A percentile compares a stretch with the other conserved stretches of the same genome.
Conservation (phyloP, 1,140 invertebrate genomes). For the Bombyx mori region DNA sequence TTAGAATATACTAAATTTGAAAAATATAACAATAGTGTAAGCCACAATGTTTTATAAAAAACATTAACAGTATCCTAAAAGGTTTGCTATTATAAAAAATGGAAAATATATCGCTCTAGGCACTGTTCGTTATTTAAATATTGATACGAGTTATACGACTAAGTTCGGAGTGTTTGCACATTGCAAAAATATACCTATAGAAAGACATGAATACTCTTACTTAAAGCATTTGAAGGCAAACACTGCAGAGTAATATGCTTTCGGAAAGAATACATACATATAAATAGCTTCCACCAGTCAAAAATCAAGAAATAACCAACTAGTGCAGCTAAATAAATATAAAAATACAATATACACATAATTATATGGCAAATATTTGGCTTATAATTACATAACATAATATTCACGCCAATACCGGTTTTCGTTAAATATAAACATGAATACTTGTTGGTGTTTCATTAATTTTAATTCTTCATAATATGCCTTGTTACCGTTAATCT, state of each 20-base stretch:
- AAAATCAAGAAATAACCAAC: not conserved
- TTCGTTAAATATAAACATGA: no score
- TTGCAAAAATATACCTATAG: constrained; percentile 30
- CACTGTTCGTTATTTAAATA: constrained; percentile 39
- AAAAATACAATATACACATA: constrained; percentile 54
- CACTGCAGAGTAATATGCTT: constrained; percentile 46
- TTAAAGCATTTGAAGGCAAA: constrained; percentile 62
- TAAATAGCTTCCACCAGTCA: no score
- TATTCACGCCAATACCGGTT: constrained; percentile 17
- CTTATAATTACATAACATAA: constrained; percentile 45
- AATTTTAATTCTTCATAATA: no score
- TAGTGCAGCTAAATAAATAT: constrained; percentile 5
- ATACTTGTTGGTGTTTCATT: constrained; percentile 1
- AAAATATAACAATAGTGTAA: constrained; percentile 70
- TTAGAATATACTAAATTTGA: constrained; percentile 54
- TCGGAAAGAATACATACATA: no score
- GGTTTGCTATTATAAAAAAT: constrained; percentile 44
- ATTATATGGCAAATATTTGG: constrained; percentile 64
- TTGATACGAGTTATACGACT: constrained; percentile 22
- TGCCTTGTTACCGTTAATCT: no score
- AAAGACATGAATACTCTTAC: constrained; percentile 54
- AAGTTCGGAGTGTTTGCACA: no score
- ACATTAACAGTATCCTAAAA: constrained; percentile 43
- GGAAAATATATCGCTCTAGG: constrained; percentile 53
- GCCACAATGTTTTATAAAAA: constrained; percentile 55